Evolutionary conservation across 2,113 vertebrate genomes (phyloP).

Genomic region (Sebastes schlegelii): DNA sequence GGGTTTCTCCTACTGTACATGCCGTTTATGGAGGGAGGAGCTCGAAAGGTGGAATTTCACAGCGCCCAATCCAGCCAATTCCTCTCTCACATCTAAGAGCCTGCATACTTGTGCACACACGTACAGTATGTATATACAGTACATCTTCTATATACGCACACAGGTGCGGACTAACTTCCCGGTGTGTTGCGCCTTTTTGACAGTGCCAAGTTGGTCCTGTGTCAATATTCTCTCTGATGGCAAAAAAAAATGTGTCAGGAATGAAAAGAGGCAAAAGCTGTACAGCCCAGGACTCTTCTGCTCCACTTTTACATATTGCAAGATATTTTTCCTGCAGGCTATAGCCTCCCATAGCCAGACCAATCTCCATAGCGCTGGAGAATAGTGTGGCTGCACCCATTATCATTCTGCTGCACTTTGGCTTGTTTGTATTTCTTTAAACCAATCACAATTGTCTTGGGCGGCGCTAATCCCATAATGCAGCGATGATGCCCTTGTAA

Average conservation of each 20-base stretch:
- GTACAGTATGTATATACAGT: slow-evolving; percentile 50
- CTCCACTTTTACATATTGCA: slow-evolving; percentile 28
- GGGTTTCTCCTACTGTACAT: slow-evolving; percentile 44
- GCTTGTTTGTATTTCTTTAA: too few species aligned
- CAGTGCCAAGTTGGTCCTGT: slow-evolving; percentile 59
- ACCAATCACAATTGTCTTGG: too few species aligned
- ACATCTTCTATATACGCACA: slow-evolving; percentile 56
- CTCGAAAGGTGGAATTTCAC: slow-evolving; percentile 69
- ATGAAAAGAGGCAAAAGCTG: slow-evolving; percentile 33
- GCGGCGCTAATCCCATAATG: too few species aligned
- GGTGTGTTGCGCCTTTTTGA: slow-evolving; percentile 43
- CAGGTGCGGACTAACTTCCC: slow-evolving; percentile 63
- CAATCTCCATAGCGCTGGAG: too few species aligned
- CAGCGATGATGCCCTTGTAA: too few species aligned
- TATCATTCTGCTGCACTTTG: too few species aligned
- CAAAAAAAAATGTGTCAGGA: slow-evolving; percentile 62
- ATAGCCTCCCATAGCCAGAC: too few species aligned
- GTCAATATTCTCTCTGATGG: slow-evolving; percentile 51
- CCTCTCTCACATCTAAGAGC: slow-evolving; percentile 43
- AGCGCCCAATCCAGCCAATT: slow-evolving; percentile 46
- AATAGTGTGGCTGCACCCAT: too few species aligned
- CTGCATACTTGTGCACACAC: slow-evolving; percentile 43
- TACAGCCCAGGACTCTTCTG: slow-evolving; percentile 6
- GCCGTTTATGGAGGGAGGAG: slow-evolving; percentile 52
- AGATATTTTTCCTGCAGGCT: slow-evolving; percentile 7